These are phyloP conservation scores for Perccottus glenii DNA, from an alignment of 2,113 vertebrate species.

Conservation along the genomic window DNA sequence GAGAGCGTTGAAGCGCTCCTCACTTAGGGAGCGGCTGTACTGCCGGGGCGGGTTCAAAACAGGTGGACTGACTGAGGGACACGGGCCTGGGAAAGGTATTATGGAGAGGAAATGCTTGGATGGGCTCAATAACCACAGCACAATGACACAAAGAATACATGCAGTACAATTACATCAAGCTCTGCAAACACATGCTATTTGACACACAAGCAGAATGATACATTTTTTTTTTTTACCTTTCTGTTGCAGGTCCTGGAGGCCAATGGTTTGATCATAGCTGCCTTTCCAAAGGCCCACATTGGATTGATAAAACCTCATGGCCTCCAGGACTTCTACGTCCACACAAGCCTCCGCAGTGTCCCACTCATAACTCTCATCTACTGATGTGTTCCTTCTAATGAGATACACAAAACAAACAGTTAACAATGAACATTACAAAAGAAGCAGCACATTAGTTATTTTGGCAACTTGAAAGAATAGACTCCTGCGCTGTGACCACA, in stretches of 20 bases:
- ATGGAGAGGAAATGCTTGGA: constrained; percentile 65
- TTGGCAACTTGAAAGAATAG: constrained; percentile 49
- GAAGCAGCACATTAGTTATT: constrained; percentile 33
- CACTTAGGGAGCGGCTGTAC: constrained; percentile 73
- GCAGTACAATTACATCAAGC: constrained; percentile 41
- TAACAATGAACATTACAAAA: constrained; percentile 23
- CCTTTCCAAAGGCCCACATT: constrained; percentile 42
- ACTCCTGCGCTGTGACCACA: constrained; percentile 36
- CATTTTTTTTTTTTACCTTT: constrained; percentile 73
- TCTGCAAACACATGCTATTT: constrained; percentile 43
- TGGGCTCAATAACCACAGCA: constrained; percentile 61
- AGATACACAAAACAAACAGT: constrained; percentile 61
- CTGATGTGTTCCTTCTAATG: constrained; percentile 81
- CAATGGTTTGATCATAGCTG: constrained; percentile 52
- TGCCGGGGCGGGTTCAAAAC: constrained; percentile 61
- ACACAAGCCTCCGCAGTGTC: constrained; percentile 74
- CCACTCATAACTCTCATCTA: constrained; percentile 86
- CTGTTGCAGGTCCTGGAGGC: constrained; percentile 70
- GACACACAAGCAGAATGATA: background rate
- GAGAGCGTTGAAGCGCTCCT: constrained; percentile 80
- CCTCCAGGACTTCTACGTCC: constrained; percentile 77
- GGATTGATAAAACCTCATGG: constrained; percentile 61
- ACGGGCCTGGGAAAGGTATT: constrained; percentile 59
- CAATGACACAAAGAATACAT: constrained; percentile 48
- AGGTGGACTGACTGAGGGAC: constrained; percentile 62